These are phyloP conservation scores for Euclidia mi DNA, from an alignment of 2,888 invertebrate species.

Conservation along the genomic window DNA sequence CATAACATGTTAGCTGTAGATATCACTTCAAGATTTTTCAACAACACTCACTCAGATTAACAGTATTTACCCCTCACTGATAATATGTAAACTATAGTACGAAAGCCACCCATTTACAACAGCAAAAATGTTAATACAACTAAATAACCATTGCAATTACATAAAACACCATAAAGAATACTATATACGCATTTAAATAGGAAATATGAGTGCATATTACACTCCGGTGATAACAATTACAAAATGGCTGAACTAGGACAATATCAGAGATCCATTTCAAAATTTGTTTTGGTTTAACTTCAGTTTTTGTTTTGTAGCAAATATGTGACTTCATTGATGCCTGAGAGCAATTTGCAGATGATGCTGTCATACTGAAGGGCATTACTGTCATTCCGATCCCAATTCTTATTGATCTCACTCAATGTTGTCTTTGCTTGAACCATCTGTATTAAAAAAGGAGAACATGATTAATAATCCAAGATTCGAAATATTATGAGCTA, in stretches of 20 bases:
- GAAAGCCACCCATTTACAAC: neutral
- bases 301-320: conserved; percentile 76
- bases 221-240: neutral
- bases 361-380: conserved; percentile 72
- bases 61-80: no score
- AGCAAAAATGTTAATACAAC: conserved; percentile 3
- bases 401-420: conserved; percentile 69
- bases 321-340: conserved; percentile 80
- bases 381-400: conserved; percentile 56
- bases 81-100: neutral
- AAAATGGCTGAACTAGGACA: neutral
- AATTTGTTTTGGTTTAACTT: conserved; percentile 21
- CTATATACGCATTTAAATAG: neutral
- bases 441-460: conserved; percentile 68
- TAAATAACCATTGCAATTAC: neutral
- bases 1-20: neutral
- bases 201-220: neutral
- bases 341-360: conserved; percentile 75
- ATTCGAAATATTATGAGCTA: neutral
- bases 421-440: conserved; percentile 74
- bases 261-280: conserved; percentile 28
- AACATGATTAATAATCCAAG: neutral
- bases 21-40: neutral
- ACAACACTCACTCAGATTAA: no score
- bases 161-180: neutral